phyloP scores from a whole-genome alignment of 1,140 invertebrate species.

The Drosophila kohkoa region DNA sequence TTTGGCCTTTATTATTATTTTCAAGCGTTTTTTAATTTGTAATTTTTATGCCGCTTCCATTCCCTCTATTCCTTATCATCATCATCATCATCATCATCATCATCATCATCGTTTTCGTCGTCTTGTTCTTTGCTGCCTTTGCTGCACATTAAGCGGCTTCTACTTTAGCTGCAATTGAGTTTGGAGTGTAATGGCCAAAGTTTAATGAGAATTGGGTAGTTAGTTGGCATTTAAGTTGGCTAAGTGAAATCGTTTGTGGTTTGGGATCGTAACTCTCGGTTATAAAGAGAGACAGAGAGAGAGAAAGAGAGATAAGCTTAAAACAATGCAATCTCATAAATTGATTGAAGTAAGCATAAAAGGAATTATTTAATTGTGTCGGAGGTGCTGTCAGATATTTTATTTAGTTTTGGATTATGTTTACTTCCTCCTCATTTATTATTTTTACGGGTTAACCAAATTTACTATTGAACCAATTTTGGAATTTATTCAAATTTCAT shows the following conservation, averaged over 20 bases:
- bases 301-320: neutral
- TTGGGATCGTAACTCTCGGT: conserved; percentile 1
- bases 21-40: conserved; percentile 70
- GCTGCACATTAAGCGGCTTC: conserved; percentile 40
- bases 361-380: conserved; percentile 3
- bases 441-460: too few species aligned
- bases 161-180: conserved; percentile 60
- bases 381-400: neutral
- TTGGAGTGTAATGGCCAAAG: conserved; percentile 64
- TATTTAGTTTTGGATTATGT: neutral
- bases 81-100: conserved; percentile 21
- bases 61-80: conserved; percentile 11
- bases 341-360: neutral
- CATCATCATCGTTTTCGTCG: conserved; percentile 6
- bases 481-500: too few species aligned
- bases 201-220: conserved; percentile 69
- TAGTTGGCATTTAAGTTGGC: conserved; percentile 59
- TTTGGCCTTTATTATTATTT: conserved; percentile 64
- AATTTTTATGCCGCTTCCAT: conserved; percentile 61
- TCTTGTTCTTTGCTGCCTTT: conserved; percentile 3
- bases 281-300: neutral
- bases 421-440: too few species aligned
- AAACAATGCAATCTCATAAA: conserved; percentile 2
- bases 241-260: conserved; percentile 54
- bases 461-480: too few species aligned